Evolutionary conservation across 2,113 vertebrate genomes (phyloP).

Genomic region (Macrotus californicus): DNA sequence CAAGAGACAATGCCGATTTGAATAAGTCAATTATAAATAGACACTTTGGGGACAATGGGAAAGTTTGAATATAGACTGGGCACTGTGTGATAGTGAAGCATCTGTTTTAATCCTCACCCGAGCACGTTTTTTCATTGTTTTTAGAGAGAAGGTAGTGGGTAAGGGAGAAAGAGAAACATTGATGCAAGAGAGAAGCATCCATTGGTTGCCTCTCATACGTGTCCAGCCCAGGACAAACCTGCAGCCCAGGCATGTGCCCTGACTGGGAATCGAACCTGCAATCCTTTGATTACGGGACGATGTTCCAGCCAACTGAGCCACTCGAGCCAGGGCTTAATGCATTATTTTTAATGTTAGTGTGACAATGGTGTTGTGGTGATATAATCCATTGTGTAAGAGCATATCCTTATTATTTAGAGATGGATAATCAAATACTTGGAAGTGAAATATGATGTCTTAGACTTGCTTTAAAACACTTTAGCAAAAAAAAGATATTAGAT

Average conservation of each 20-base stretch:
- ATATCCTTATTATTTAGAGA: background rate
- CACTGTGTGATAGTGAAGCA: background rate
- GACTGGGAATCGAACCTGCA: background rate
- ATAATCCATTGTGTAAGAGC: background rate
- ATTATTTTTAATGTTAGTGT: background rate
- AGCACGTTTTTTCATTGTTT: no score
- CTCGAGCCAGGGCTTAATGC: background rate
- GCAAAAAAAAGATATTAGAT: background rate
- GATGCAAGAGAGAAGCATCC: no score
- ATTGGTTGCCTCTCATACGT: no score
- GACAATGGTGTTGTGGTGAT: background rate
- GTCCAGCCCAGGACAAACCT: no score
- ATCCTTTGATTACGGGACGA: background rate
- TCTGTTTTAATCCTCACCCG: no score
- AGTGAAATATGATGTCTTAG: conserved; percentile 1
- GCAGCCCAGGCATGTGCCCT: no score
- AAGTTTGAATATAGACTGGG: background rate
- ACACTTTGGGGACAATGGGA: background rate
- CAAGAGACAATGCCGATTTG: background rate
- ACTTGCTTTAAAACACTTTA: background rate
- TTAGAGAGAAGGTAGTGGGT: no score
- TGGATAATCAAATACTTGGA: background rate
- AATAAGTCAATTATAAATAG: conserved; percentile 8
- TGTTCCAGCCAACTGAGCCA: background rate
- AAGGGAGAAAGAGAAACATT: no score